Evolutionary conservation across 2,113 vertebrate species (phyloP), one percentile per base, ranked within the genome.

Genomic region (Semnopithecus entellus): DNA sequence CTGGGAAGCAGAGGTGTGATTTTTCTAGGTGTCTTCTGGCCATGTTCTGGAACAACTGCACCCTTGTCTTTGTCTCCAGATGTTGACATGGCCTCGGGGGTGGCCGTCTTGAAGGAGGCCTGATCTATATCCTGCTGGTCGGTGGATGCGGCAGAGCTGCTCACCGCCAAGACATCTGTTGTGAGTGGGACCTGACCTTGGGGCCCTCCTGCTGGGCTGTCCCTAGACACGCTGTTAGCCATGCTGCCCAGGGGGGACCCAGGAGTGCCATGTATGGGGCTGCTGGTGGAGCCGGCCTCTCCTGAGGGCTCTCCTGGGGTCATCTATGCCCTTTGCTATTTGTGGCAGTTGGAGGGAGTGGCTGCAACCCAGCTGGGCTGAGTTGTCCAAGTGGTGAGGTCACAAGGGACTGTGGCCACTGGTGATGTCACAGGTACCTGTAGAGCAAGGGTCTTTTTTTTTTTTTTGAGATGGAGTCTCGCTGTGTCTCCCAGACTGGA

Each of bases 351-450:
- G 32, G 66, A 86, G n/a, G 92, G 50, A 75, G 79, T 95, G 94
- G 70, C 83, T 27, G 13, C 3, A 35, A 52, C 90, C 70, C 35
- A 23, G 12, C 76, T 50, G 40, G 75, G 91, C 76, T 88, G 38
- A 57, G 52, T 27, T 81, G 91, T 45, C 73, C 68, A 57, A 81
- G 73, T 25, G 5, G 23, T 93, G 97, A 98, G 55, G 96, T 98
- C 97, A 98, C 90, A 98, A 95, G 95, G 76, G 68, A 17, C 82
- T 92, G 66, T 48, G 14, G 43, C 93, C 61, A 61, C 84, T 64
- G 68, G 61, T 6, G 95, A 97, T 90, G 96, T 98, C 97, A 98
- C 95, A 97, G 96, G 90, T 59, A 70, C 43, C 45, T 32, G 14
- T 2, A 68, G 45, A 82, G 59, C 30, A n/a, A 72, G 43, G 68